Percentiles rank a stretch among this genome's conserved stretches.
phyloP scores from a whole-genome alignment of 2,113 vertebrate genomes.

The Sterna hirundo region DNA sequence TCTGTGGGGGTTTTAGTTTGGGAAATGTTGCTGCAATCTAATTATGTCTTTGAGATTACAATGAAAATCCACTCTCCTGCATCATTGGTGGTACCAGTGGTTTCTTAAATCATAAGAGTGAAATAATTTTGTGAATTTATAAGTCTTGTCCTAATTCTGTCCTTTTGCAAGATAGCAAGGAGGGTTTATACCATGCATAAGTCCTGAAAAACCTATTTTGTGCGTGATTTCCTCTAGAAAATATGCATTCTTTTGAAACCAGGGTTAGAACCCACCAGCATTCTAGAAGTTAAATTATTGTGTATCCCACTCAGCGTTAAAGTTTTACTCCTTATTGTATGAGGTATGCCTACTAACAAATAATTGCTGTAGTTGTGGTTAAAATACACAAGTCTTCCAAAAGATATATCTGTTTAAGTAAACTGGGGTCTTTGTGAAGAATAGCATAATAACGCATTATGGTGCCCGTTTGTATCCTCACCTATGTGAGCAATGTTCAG shows the following conservation, averaged over 20 bases:
- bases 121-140: neutral
- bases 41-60: neutral
- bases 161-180: neutral
- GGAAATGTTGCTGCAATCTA: neutral
- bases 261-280: neutral
- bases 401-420: neutral
- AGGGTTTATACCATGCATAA: neutral
- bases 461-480: neutral
- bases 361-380: neutral
- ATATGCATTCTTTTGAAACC: neutral
- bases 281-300: neutral
- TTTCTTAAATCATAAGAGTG: neutral
- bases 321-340: neutral
- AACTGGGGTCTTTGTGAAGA: neutral
- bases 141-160: neutral
- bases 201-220: neutral
- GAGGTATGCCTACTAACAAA: neutral
- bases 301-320: neutral
- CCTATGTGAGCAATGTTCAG: accelerated
- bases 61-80: neutral
- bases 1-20: neutral
- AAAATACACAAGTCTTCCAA: neutral
- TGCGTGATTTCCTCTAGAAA: neutral
- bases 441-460: accelerated
- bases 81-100: neutral